Base-by-base conservation (phyloP, 2,797 vertebrate species). In the Sebastes jordani region DNA sequence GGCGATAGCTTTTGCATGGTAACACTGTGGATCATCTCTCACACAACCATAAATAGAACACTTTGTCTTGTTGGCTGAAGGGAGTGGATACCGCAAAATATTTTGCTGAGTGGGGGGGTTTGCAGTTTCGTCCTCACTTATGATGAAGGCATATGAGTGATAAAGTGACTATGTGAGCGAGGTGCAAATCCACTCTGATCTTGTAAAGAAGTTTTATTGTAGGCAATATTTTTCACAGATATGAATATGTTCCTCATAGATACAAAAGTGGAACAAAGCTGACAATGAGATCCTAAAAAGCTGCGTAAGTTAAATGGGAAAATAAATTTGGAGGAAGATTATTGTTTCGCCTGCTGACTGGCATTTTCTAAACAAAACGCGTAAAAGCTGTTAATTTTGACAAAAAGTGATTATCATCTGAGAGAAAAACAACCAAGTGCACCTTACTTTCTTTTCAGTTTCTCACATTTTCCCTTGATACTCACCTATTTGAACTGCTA, bases 1-100 rank as follows among this genome's bases (percentile, higher is more conserved):
- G 58, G 81, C 77, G 84, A 86, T 82, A 68, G 60, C 38, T 81
- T 84, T 81, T 77, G 65, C 80, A 84, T 77, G 63, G 76, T 59
- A 81, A 82, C 29, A 72, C 58, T 42, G 66, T 52, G 49, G 71
- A 81, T 78, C 9, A 79, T 71, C 81, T 83, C 52, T 76, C 80
- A 83, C 55, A 56, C 69, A 64, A 66, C 49, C 59, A 84, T 80
- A 80, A 80, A 84, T 65, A 85, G 56, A 70, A 30, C 6, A 30
- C 34, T 70, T 59, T 13, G 13, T 76, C 42, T 70, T 81, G 32
- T 55, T 76, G 71, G 59, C 78, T 46, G 42, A 80, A 76, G 60
- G 62, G 66, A 85, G 42, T 27, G 62, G 46, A 66, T 30, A 54
- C 68, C 16, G 68, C 70, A 22, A 81, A 74, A 84, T 72, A 42